phyloP scores from a whole-genome alignment of 2,888 invertebrate species.

The Drosophila mulleri region DNA sequence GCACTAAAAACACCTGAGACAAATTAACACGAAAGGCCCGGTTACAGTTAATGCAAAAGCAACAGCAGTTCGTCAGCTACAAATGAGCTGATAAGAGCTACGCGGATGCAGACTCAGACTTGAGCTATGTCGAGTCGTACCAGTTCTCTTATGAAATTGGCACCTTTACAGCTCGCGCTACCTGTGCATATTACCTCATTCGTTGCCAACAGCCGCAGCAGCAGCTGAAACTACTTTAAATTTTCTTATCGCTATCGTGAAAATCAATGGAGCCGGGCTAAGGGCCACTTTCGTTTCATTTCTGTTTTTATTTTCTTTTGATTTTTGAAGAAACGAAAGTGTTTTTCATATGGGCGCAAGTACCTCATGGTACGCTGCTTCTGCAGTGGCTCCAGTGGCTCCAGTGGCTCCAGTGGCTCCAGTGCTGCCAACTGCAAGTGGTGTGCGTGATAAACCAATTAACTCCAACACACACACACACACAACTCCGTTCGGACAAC shows the following conservation, averaged over 20 bases:
- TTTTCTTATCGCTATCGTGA: conserved; percentile 56
- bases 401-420: conserved; percentile 19
- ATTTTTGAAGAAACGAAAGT: conserved; percentile 64
- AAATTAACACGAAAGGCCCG: background rate
- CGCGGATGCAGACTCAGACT: background rate
- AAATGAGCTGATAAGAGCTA: conserved; percentile 45
- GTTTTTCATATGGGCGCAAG: conserved; percentile 60
- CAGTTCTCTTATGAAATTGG: conserved; percentile 37
- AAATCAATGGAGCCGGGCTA: conserved; percentile 44
- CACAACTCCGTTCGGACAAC: conserved; percentile 19
- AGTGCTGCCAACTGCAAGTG: conserved; percentile 66
- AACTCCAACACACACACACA: conserved; percentile 45
- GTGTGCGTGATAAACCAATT: conserved; percentile 79
- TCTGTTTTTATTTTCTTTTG: conserved; percentile 37
- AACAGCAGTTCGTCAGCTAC: conserved; percentile 15
- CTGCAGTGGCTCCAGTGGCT: conserved; percentile 13
- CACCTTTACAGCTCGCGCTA: conserved; percentile 23
- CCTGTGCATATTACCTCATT: conserved; percentile 26
- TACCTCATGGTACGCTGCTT: conserved; percentile 38
- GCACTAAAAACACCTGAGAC: background rate
- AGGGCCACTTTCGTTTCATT: conserved; percentile 65
- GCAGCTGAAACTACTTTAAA: conserved; percentile 24
- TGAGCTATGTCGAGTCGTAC: conserved; percentile 6
- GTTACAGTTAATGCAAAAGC: background rate
- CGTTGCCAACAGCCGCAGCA: conserved; percentile 8